Conservation (phyloP, 2,888 invertebrate species). For the Tetanocera ferruginea region DNA sequence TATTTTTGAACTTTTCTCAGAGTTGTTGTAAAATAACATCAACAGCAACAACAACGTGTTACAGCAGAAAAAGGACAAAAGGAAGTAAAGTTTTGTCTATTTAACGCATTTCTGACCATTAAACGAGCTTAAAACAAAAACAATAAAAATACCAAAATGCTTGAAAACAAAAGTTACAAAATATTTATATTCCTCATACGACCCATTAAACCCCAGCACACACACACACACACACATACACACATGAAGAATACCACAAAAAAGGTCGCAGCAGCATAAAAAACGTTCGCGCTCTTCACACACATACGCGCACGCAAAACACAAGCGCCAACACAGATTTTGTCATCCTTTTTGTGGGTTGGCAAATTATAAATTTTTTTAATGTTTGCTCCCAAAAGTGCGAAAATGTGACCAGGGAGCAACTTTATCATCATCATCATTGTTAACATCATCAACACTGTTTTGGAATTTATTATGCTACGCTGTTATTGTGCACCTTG, state of each 20-base stretch:
- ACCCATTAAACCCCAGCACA: conserved; percentile 54
- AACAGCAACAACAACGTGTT: background rate
- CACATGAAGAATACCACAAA: background rate
- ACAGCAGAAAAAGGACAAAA: background rate
- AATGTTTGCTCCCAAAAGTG: conserved; percentile 14
- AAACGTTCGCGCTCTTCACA: background rate
- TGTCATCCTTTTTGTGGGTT: conserved; percentile 14
- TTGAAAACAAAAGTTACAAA: conserved; percentile 26
- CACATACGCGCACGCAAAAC: background rate
- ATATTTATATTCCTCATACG: conserved; percentile 57
- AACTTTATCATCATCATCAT: conserved; percentile 25
- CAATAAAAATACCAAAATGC: conserved; percentile 22
- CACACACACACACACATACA: conserved; percentile 15
- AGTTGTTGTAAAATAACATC: background rate
- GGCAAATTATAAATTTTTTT: conserved; percentile 1
- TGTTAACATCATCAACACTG: conserved; percentile 1
- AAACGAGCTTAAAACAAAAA: conserved; percentile 10
- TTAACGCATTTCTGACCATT: conserved; percentile 27
- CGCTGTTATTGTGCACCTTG: conserved; percentile 24
- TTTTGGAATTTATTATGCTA: background rate
- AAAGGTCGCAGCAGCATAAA: background rate
- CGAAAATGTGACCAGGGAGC: conserved; percentile 14
- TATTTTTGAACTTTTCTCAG: conserved; percentile 33
- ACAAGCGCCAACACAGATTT: conserved; percentile 6
- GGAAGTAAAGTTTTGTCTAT: conserved; percentile 13